Conservation (phyloP, 2,797 vertebrate genomes). For the Rousettus madagascariensis region DNA sequence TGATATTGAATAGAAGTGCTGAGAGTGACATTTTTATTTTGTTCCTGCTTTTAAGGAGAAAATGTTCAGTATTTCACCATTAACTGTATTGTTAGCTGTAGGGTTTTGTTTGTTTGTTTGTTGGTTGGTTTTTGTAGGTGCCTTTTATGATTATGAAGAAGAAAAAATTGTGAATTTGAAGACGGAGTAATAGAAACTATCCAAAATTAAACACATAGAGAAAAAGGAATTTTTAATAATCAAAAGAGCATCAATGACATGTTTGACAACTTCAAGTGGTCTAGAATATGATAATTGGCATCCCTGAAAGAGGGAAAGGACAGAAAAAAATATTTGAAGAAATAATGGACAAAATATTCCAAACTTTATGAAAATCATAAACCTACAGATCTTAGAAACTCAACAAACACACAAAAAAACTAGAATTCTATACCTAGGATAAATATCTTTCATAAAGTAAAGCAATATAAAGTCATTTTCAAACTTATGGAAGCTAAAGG, state of each 20-base stretch:
- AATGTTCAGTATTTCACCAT: neutral
- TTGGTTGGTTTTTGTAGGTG: neutral
- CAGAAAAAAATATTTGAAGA: neutral
- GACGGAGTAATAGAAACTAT: neutral
- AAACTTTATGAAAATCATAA: neutral
- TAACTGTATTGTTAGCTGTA: neutral
- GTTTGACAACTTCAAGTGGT: neutral
- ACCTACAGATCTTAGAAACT: slow-evolving; percentile 4
- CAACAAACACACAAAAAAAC: slow-evolving; percentile 14
- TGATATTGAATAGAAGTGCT: neutral
- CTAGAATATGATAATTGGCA: neutral
- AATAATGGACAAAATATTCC: neutral
- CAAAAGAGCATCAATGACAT: neutral
- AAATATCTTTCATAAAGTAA: neutral
- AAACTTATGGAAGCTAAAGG: neutral
- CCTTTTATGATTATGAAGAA: neutral
- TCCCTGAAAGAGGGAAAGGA: neutral
- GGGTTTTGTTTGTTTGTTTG: neutral
- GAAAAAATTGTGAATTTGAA: neutral
- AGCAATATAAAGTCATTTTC: slow-evolving; percentile 16
- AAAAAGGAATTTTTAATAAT: neutral
- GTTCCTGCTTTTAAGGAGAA: neutral
- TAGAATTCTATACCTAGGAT: neutral
- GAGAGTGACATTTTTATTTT: neutral
- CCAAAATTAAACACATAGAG: neutral